phyloP scores from a whole-genome alignment of 2,113 vertebrate species.

The Bufo bufo region DNA sequence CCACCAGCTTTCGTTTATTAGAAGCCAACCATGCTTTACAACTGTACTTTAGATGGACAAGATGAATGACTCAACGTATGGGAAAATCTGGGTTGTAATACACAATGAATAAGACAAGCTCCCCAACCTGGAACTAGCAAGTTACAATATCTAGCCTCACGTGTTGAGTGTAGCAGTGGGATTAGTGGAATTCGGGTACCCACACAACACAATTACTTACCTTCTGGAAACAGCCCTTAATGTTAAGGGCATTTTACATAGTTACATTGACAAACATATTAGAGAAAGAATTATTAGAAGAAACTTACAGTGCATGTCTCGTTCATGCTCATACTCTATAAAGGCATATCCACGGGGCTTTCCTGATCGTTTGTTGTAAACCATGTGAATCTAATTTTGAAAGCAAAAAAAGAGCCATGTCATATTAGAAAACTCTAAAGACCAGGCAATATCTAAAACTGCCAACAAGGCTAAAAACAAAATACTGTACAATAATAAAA shows the following conservation, averaged over 20 bases:
- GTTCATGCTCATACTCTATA: conserved; percentile 94
- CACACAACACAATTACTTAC: conserved; percentile 41
- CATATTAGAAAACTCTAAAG: not conserved
- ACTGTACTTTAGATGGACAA: not conserved
- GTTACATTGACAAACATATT: not conserved
- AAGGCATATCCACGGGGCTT: conserved; percentile 94
- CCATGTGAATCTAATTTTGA: conserved; percentile 86
- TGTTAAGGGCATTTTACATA: conserved; percentile 30
- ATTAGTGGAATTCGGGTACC: conserved; percentile 57
- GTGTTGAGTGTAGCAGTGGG: conserved; percentile 18
- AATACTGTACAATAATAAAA: too few species aligned
- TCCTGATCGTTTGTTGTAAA: conserved; percentile 89
- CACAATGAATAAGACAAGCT: not conserved
- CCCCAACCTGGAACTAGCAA: not conserved
- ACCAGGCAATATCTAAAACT: not conserved
- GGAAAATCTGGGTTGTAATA: not conserved
- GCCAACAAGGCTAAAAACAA: too few species aligned
- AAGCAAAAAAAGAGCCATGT: accelerated
- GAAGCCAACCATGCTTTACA: not conserved
- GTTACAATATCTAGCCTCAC: not conserved
- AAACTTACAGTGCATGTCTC: conserved; percentile 95
- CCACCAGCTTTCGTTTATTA: not conserved
- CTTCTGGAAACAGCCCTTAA: conserved; percentile 46
- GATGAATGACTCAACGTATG: not conserved
- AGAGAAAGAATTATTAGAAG: not conserved